Base-by-base conservation (phyloP, 2,888 invertebrate genomes). In the Limnephilus rhombicus region DNA sequence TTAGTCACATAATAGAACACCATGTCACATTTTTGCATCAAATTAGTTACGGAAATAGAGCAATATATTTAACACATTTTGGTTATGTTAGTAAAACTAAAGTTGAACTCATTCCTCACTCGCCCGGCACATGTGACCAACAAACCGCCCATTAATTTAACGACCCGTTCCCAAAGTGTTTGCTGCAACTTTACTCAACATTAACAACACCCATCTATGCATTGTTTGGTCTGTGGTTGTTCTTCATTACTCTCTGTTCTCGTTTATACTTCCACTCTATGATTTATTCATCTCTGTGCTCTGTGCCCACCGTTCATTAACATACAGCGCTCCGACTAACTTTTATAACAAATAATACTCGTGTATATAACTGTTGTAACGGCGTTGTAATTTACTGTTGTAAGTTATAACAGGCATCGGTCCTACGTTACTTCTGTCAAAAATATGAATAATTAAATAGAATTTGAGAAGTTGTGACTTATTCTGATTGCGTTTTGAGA, bases 161-260 rank as follows among this genome's bases (percentile, higher is more conserved):
- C 9, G 68, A 24, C 68, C 68, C 68, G 68, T 68, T 68, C 68
- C 68, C 68, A n/a, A 68, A 68, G 68, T 68, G 68, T 68, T 68
- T 7, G 24, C 68, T 68, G 68, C 68, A 68, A 68, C 68, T 68
- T 68, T 68, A 68, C 68, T 68, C 24, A 68, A 68, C 68, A 68
- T 68, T 68, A 24, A 68, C 68, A 68, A 68, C 68, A 68, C 24
- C 68, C 68, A 68, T 68, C 68, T 68, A 68, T 68, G 68, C 68
- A 68, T 68, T 68, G 68, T 68, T 68, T 68, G 68, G 68, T 68
- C 68, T 68, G 68, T 68, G 68, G 68, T 68, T 68, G 68, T 68
- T 68, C 68, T 68, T 68, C 68, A 68, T 68, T 68, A n/a, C 68
- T 68, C 68, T 68, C 68, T 68, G 68, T 68, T 68, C 68, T 68